These are phyloP conservation scores for Aspiorhynchus laticeps DNA, from an alignment of 2,113 vertebrate species.

Conservation along the genomic window DNA sequence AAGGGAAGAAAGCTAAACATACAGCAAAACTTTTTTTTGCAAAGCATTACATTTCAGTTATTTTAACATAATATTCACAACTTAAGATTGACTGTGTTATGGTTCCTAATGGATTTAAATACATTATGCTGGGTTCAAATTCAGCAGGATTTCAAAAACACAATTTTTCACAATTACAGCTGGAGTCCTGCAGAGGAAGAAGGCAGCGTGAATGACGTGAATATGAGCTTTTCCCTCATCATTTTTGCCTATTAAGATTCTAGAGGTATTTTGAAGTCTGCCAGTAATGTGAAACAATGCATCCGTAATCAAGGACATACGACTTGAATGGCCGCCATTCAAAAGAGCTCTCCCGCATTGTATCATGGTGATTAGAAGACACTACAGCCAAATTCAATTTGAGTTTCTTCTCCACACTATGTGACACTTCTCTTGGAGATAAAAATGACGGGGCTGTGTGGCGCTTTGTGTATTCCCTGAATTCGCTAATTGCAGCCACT, in stretches of 20 bases:
- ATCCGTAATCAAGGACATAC: conserved; percentile 23
- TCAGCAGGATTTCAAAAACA: conserved; percentile 6
- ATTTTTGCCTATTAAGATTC: conserved; percentile 16
- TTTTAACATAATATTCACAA: conserved; percentile 4
- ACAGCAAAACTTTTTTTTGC: not conserved
- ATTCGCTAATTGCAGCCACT: conserved; percentile 60
- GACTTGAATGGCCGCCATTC: not conserved
- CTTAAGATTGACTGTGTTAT: conserved; percentile 2
- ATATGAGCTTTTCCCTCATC: not conserved
- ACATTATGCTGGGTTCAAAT: not conserved
- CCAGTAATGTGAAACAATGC: conserved; percentile 22
- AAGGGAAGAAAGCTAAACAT: not conserved
- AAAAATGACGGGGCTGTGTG: conserved; percentile 35
- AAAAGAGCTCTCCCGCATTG: conserved; percentile 38
- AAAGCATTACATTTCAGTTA: not conserved
- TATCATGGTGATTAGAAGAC: conserved; percentile 30
- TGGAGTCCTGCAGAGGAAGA: not conserved
- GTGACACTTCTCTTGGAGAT: conserved; percentile 56
- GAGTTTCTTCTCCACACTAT: conserved; percentile 38
- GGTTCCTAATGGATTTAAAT: not conserved
- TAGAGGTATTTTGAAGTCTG: conserved; percentile 27
- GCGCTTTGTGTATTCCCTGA: conserved; percentile 48
- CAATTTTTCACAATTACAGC: conserved; percentile 2
- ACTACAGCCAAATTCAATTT: conserved; percentile 45
- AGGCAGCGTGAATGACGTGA: not conserved